phyloP scores from a whole-genome alignment of 1,140 invertebrate species.

The Danaus plexippus region DNA sequence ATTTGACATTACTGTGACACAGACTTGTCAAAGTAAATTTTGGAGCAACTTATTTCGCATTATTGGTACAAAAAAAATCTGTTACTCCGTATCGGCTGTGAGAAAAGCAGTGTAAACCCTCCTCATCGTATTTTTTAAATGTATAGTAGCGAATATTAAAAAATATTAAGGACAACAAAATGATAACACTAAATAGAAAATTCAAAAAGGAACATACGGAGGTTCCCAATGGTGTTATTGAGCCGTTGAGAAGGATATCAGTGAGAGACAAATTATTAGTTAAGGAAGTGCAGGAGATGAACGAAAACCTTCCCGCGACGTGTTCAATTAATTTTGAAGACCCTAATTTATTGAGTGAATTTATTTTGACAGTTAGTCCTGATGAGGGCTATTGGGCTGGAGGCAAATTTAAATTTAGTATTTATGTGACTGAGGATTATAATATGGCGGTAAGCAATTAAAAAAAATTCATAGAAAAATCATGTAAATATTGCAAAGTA shows the following conservation, averaged over 20 bases:
- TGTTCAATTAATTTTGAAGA: constrained; percentile 87
- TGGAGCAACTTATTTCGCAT: no score
- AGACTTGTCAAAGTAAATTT: no score
- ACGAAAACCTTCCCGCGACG: constrained; percentile 84
- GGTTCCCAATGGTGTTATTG: constrained; percentile 48
- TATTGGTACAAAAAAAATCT: no score
- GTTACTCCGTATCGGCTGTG: no score
- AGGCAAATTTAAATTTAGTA: constrained; percentile 88
- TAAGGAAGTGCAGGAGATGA: constrained; percentile 94
- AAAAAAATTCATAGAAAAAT: constrained; percentile 5
- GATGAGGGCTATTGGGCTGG: constrained; percentile 92
- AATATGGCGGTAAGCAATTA: constrained; percentile 86
- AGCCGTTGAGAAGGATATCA: constrained; percentile 77
- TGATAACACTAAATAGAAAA: constrained; percentile 87
- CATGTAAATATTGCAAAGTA: not conserved
- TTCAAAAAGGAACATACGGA: constrained; percentile 77
- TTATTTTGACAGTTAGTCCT: constrained; percentile 84
- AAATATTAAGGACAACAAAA: constrained; percentile 37
- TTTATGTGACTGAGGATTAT: constrained; percentile 93
- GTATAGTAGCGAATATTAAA: no score
- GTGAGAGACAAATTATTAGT: constrained; percentile 88
- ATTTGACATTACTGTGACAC: no score
- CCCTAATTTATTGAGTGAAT: constrained; percentile 86
- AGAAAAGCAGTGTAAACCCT: no score
- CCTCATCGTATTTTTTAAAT: no score